Evolutionary conservation across 2,113 vertebrate genomes (phyloP), one percentile per base, ranked within the genome.

Genomic region (Chlamydotis undulata): DNA sequence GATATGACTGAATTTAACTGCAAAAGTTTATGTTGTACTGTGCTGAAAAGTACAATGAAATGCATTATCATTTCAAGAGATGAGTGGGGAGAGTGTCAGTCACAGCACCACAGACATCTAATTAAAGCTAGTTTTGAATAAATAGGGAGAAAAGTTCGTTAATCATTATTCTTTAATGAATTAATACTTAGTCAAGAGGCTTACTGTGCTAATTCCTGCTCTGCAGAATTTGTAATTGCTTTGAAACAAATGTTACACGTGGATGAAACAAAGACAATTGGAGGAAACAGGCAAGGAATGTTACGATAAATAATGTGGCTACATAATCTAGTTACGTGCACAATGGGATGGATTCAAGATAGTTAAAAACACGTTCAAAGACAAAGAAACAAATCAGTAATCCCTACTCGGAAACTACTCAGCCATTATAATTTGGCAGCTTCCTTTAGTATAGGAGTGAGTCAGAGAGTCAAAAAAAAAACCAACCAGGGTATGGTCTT

Each of bases 251-350:
- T 17, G 29, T 63, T 90, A 81, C 37, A 43, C 2, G 8, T 90
- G 80, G 83, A 56, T 82, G 35, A 96, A 90, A 64, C 49, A 47
- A 87, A 87, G 67, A 96, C 92, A 96, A 96, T 89, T 90, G 92
- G 69, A 87, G 96, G 95, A 97, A 97, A 89, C 61, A 12, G 49
- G 91, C 83, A 89, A 94, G 55, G 80, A 92, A 92, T 57, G 87
- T 93, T 94, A 79, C 4, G 6, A 87, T 92, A 96, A 88, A 90
- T 95, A 92, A 93, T 7, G 19, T 43, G 74, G 74, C 83, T 84
- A 53, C 81, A 87, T 79, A 79, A 94, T 91, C 73, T 73, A 25
- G 39, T 93, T 96, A 96, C 61, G 17, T 85, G 92, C 81, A 84
- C 81, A 73, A 33, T 3, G 65, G 74, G 85, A 83, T 93, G 80